Evolutionary conservation across 2,888 invertebrate genomes (phyloP).

Genomic region (Bibio marci): DNA sequence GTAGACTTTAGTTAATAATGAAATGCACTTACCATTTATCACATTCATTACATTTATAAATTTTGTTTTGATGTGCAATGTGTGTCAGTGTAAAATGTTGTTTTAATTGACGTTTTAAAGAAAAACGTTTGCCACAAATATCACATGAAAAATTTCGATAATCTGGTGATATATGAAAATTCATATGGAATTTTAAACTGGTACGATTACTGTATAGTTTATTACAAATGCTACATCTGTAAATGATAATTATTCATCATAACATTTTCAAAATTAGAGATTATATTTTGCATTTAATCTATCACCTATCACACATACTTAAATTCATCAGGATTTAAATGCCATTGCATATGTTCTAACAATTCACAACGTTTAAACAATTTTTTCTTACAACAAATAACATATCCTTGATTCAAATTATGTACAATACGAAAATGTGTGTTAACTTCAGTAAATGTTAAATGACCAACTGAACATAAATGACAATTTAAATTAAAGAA

Average conservation of each 20-base stretch:
- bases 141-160: too few relatives aligned
- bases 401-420: slow-evolving; percentile 7
- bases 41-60: too few relatives aligned
- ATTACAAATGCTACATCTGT: too few relatives aligned
- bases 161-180: too few relatives aligned
- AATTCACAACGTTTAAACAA: slow-evolving; percentile 10
- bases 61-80: background rate
- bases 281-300: too few relatives aligned
- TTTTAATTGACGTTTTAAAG: background rate
- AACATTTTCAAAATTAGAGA: too few relatives aligned
- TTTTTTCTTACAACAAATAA: slow-evolving; percentile 13
- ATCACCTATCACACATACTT: slow-evolving; percentile 2
- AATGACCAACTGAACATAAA: slow-evolving; percentile 9
- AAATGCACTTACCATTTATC: too few relatives aligned
- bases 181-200: too few relatives aligned
- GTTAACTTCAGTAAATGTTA: background rate
- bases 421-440: background rate
- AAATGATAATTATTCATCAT: too few relatives aligned
- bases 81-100: background rate
- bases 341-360: slow-evolving; percentile 13
- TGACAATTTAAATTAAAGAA: slow-evolving; percentile 8
- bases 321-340: slow-evolving; percentile 10
- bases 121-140: background rate
- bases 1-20: too few relatives aligned
- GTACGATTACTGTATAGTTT: too few relatives aligned